Percentiles rank a stretch among this genome's conserved stretches.
These are phyloP conservation scores for Sycophila sp. DNA, from an alignment of 1,140 invertebrate genomes.

Conservation along the genomic window DNA sequence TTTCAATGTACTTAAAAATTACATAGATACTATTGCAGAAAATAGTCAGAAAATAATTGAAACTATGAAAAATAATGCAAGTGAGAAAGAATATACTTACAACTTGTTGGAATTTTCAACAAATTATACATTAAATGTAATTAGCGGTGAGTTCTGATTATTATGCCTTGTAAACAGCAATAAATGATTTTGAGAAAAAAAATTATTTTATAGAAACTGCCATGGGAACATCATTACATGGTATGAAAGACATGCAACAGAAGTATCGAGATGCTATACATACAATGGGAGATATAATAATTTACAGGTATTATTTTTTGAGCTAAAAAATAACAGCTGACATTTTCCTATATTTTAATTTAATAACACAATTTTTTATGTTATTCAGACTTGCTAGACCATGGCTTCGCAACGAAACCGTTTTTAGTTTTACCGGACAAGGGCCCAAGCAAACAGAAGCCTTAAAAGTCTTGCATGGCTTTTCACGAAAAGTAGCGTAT, in stretches of 20 bases:
- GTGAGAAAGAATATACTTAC: conserved; percentile 63
- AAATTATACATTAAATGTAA: conserved; percentile 83
- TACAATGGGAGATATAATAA: conserved; percentile 42
- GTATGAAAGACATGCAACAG: conserved; percentile 74
- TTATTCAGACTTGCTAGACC: conserved; percentile 72
- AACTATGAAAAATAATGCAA: conserved; percentile 66
- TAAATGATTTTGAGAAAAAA: conserved; percentile 2
- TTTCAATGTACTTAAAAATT: conserved; percentile 86
- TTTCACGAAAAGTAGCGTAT: conserved; percentile 73
- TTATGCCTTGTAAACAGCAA: not conserved
- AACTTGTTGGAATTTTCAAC: conserved; percentile 81
- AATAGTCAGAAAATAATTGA: conserved; percentile 75
- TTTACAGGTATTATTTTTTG: conserved; percentile 39
- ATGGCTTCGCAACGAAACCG: conserved; percentile 74
- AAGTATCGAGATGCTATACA: conserved; percentile 82
- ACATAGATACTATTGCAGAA: conserved; percentile 83
- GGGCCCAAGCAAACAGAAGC: conserved; percentile 71
- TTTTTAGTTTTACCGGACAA: conserved; percentile 68
- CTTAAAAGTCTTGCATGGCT: conserved; percentile 76
- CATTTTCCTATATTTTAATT: too few relatives aligned
- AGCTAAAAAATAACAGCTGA: not conserved
- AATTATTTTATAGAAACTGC: conserved; percentile 76
- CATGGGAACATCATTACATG: conserved; percentile 76
- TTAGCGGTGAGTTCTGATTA: conserved; percentile 73
- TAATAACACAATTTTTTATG: too few relatives aligned